These are phyloP conservation scores for Lycophotia porphyrea DNA, from an alignment of 2,888 invertebrate genomes.

Conservation along the genomic window DNA sequence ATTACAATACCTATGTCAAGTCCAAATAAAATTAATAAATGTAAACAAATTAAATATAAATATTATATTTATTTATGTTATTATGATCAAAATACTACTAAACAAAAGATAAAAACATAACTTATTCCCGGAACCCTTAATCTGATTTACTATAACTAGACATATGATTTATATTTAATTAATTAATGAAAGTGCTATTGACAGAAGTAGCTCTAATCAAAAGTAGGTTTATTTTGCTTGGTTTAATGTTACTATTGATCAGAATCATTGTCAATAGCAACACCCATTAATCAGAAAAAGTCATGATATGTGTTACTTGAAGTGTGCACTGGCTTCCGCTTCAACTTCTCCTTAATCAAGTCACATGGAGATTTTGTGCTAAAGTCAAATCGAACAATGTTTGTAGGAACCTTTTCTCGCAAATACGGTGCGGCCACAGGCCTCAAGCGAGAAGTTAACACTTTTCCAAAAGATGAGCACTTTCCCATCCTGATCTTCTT, in stretches of 20 bases:
- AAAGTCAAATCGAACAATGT: constrained; percentile 80
- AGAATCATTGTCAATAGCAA: constrained; percentile 48
- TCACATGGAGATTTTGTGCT: constrained; percentile 83
- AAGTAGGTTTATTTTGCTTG: neutral
- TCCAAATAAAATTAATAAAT: too few relatives aligned
- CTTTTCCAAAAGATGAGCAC: constrained; percentile 83
- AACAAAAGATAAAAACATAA: constrained; percentile 14
- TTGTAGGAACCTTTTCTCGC: constrained; percentile 65
- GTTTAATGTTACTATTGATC: constrained; percentile 48
- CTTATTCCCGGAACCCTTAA: neutral
- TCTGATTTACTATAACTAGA: neutral
- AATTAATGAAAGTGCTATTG: constrained; percentile 11
- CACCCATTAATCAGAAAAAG: constrained; percentile 51
- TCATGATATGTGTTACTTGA: constrained; percentile 55
- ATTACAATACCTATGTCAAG: too few relatives aligned
- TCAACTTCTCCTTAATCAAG: constrained; percentile 75
- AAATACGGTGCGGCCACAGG: constrained; percentile 81
- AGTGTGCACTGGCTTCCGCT: constrained; percentile 66
- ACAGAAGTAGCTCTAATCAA: constrained; percentile 1
- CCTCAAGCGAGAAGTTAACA: constrained; percentile 74
- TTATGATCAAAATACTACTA: too few relatives aligned
- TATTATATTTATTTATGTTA: too few relatives aligned
- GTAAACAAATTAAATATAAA: too few relatives aligned
- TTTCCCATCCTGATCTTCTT: constrained; percentile 73
- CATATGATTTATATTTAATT: neutral